These are phyloP conservation scores for Brachyptera risi DNA, from an alignment of 2,888 invertebrate genomes.

Conservation along the genomic window DNA sequence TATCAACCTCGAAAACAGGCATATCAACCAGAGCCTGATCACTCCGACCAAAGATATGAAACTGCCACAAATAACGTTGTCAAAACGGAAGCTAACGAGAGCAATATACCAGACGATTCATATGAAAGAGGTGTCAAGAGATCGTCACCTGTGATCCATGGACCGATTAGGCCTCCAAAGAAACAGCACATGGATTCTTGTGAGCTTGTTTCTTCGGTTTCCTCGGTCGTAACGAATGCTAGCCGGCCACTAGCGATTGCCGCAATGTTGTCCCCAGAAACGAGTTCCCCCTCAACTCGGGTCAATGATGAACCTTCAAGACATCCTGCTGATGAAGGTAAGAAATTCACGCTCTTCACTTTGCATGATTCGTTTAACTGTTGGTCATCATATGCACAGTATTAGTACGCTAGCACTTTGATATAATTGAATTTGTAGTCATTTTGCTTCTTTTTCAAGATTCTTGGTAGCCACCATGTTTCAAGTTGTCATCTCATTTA, in stretches of 20 bases:
- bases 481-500: too few species aligned
- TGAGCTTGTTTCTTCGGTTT: conserved; percentile 16
- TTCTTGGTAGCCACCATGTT: too few species aligned
- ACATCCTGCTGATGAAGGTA: too few species aligned
- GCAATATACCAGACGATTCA: conserved; percentile 41
- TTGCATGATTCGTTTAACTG: too few species aligned
- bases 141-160: conserved; percentile 51
- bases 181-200: conserved; percentile 37
- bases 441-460: too few species aligned
- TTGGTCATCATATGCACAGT: too few species aligned
- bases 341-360: too few species aligned
- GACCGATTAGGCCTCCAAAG: conserved; percentile 47
- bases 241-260: conserved; percentile 29
- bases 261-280: conserved; percentile 29
- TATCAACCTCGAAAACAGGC: conserved; percentile 7
- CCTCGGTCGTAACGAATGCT: conserved; percentile 25
- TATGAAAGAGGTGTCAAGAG: conserved; percentile 45
- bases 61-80: conserved; percentile 25
- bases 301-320: too few species aligned
- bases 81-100: conserved; percentile 38
- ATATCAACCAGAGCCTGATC: background rate
- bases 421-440: too few species aligned
- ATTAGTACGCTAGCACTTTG: too few species aligned
- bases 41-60: conserved; percentile 7
- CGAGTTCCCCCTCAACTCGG: conserved; percentile 23